phyloP scores from a whole-genome alignment of 1,140 invertebrate species.

The Cydia fagiglandana region DNA sequence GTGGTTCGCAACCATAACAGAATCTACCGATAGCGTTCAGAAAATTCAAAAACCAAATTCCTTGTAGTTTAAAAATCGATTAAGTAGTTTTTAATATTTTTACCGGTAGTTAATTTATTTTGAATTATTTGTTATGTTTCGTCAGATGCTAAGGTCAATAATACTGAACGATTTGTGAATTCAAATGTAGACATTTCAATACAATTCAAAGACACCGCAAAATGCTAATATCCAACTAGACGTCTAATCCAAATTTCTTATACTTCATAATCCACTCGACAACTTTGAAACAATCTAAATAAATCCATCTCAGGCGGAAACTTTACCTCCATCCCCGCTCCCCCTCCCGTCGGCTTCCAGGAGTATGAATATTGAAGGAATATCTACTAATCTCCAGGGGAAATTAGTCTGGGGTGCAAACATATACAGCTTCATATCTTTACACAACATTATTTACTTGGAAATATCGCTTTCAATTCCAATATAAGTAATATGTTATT shows the following conservation, averaged over 20 bases:
- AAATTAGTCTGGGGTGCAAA: slow-evolving; percentile 30
- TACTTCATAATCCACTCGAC: slow-evolving; percentile 12
- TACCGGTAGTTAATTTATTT: too few relatives aligned
- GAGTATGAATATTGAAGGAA: slow-evolving; percentile 53
- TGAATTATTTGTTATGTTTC: too few relatives aligned
- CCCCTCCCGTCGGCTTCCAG: background rate
- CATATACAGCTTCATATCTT: background rate
- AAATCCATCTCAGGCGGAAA: slow-evolving; percentile 24
- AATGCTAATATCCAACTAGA: background rate
- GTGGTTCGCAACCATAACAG: too few relatives aligned
- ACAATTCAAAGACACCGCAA: background rate
- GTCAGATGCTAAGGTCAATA: too few relatives aligned
- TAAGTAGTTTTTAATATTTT: too few relatives aligned
- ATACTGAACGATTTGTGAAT: too few relatives aligned
- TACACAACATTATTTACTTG: background rate
- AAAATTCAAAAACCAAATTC: too few relatives aligned
- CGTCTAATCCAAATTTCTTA: background rate
- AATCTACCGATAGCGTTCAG: too few relatives aligned
- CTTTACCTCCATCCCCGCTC: background rate
- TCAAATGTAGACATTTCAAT: background rate
- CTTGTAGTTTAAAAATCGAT: too few relatives aligned
- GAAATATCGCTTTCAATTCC: background rate
- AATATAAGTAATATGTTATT: too few relatives aligned
- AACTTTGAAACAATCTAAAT: slow-evolving; percentile 26
- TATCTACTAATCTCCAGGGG: slow-evolving; percentile 45